Evolutionary conservation across 2,888 invertebrate genomes (phyloP), one percentile per base, ranked within the genome.

Genomic region (Dynastes tityus): DNA sequence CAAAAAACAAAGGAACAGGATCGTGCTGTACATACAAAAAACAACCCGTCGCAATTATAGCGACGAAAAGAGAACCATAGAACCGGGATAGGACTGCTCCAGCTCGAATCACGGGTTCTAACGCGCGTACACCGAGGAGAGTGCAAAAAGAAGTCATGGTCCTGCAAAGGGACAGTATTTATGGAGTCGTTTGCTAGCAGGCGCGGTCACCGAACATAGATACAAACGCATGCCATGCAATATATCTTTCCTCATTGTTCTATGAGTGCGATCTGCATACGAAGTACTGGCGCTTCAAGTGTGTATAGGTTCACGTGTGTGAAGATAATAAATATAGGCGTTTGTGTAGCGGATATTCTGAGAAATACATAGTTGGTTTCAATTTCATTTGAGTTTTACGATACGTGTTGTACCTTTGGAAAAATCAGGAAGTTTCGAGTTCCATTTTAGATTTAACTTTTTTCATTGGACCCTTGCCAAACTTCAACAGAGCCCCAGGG

Each of bases 101-200:
- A 11, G 16, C 55, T 55, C 55, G 16, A 16, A 16, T 55, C 45
- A 45, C 45, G 45, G 45, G 1, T 13, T n/a, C 55, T n/a, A 22
- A 22, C 29, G 61, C 61, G 16, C 8, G 61, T 29, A 29, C 61
- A 6, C 61, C 3, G 22, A 22, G 4, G 61, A 61, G 61, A 61
- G 61, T 16, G n/a, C n/a, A 55, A 55, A 55, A 55, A 61, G 22
- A 61, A 61, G 8, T 61, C 61, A 6, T 5, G 5, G 32, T 37
- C 32, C 32, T 29, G 55, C 6, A 55, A 6, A 22, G 61, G 61
- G 61, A 22, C 61, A 61, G 61, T 61, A 61, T 61, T 61, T 61
- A 61, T 61, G 29, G 61, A 61, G 61, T 70, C 70, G 27, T 45
- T 29, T 51, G 70, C 53, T 70, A 53, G 13, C 70, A 13, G 27